Conservation (phyloP, 2,113 vertebrate genomes). For the Calidris pugnax region DNA sequence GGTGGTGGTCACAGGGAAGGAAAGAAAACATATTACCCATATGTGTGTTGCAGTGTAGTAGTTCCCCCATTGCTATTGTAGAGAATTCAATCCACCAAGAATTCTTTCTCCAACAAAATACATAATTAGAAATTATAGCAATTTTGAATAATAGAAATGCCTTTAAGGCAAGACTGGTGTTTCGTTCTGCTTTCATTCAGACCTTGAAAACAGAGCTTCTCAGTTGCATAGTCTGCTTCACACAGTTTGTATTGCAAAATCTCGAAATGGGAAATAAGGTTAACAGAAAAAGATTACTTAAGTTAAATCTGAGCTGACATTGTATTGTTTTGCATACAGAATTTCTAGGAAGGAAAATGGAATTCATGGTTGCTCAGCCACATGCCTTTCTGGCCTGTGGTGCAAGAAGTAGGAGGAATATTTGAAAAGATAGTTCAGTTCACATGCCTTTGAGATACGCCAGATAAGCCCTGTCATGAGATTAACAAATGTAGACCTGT, state of each 20-base stretch:
- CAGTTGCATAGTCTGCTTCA: not conserved
- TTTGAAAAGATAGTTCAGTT: not conserved
- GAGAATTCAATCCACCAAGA: not conserved
- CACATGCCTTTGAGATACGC: not conserved
- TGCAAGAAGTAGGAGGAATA: not conserved
- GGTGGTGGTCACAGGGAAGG: not conserved
- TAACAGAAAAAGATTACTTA: not conserved
- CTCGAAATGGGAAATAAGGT: not conserved
- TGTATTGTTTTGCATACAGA: not conserved
- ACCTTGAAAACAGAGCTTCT: not conserved
- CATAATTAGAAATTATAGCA: not conserved
- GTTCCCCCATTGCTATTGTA: not conserved
- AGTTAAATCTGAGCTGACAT: not conserved
- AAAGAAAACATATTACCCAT: not conserved
- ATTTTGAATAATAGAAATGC: not conserved
- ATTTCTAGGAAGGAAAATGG: not conserved
- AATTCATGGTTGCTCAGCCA: not conserved
- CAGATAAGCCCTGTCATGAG: not conserved
- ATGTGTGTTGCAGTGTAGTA: not conserved
- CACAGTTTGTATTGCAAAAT: not conserved
- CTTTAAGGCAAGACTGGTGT: not conserved
- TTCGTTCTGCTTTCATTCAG: not conserved
- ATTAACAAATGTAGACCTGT: not conserved
- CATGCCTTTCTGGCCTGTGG: not conserved
- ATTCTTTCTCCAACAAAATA: not conserved